Percentiles rank a stretch among this genome's conserved stretches.
Evolutionary conservation across 2,797 vertebrate genomes (phyloP).

Genomic region (Eulemur albifrons): DNA sequence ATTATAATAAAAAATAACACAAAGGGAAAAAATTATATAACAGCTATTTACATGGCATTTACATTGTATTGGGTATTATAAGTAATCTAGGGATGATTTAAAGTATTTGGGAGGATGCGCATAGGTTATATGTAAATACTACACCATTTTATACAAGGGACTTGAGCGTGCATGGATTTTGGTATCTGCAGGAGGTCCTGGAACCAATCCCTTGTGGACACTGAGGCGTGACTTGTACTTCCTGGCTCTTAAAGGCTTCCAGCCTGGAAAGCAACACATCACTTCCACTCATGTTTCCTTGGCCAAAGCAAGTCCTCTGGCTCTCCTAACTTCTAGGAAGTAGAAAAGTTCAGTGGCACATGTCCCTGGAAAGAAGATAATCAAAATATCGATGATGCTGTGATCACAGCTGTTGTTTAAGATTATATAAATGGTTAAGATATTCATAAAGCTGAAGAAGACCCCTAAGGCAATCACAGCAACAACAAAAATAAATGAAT

Average conservation of each 20-base stretch:
- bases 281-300: neutral
- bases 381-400: neutral
- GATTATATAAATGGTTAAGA: neutral
- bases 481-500: too few species aligned
- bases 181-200: neutral
- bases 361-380: neutral
- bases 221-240: neutral
- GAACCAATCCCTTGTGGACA: neutral
- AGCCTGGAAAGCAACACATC: neutral
- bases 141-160: neutral
- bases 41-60: neutral
- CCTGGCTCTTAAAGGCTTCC: neutral
- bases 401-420: neutral
- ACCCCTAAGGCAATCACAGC: too few species aligned
- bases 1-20: neutral
- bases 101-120: neutral
- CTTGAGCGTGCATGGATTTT: neutral
- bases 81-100: neutral
- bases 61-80: neutral
- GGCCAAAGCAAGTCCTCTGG: neutral
- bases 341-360: neutral
- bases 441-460: neutral
- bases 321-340: neutral
- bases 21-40: neutral
- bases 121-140: neutral